Evolutionary conservation across 2,113 vertebrate species (phyloP).

Genomic region (Cairina moschata): DNA sequence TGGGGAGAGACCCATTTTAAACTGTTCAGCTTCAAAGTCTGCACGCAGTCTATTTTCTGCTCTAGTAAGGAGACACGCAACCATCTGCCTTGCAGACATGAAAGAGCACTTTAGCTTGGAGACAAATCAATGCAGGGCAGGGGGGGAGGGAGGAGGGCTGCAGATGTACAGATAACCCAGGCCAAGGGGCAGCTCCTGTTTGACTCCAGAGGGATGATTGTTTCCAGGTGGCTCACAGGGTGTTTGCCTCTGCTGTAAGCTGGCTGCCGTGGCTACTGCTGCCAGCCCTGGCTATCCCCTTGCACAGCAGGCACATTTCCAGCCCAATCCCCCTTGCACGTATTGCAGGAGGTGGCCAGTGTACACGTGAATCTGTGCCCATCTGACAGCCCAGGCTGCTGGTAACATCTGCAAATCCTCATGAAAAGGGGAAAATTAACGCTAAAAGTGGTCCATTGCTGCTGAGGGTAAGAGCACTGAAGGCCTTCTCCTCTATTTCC

Average conservation of each 20-base stretch:
- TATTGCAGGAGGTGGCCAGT: not conserved
- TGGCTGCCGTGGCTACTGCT: not conserved
- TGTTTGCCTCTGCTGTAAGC: not conserved
- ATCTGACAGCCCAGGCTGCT: not conserved
- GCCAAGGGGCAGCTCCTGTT: not conserved
- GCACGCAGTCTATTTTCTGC: slow-evolving; percentile 13
- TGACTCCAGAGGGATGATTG: not conserved
- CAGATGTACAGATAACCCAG: not conserved
- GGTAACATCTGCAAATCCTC: not conserved
- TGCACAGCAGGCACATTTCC: not conserved
- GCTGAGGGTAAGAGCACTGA: not conserved
- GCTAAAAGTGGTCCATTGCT: not conserved
- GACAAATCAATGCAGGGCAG: not conserved
- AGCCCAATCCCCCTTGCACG: not conserved
- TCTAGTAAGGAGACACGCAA: not conserved
- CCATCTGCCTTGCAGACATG: not conserved
- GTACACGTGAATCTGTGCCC: not conserved
- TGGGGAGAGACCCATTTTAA: not conserved
- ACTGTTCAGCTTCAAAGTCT: not conserved
- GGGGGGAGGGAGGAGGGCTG: not conserved
- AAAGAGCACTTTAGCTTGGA: slow-evolving; percentile 10
- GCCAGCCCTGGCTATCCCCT: not conserved
- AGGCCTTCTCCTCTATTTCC: not conserved
- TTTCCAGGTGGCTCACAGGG: not conserved
- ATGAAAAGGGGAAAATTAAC: not conserved